Evolutionary conservation across 2,113 vertebrate species (phyloP), one percentile per base, ranked within the genome.

Genomic region (Clupea harengus): DNA sequence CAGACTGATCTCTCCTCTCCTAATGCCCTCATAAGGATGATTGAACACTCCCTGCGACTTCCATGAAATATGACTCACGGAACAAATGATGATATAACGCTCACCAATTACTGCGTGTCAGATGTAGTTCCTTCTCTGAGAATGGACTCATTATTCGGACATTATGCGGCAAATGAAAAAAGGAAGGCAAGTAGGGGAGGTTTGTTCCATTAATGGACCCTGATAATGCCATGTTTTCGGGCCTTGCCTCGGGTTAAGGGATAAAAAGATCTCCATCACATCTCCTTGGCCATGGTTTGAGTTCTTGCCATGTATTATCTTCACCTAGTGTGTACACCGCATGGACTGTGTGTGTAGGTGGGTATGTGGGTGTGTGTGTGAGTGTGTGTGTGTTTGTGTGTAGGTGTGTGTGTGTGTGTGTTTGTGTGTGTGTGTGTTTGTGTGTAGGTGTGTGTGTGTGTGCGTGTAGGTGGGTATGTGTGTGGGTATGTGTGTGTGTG

Each of bases 21-120:
- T 64, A 64, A 64, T 64, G 57, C 57, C 7, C 57, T 64, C 57
- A 64, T 64, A 64, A 64, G 57, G 57, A 64, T 64, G 57, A 25
- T n/a, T 22, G 57, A 25, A 64, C 20, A 22, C 57, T 64, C 57
- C 57, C 57, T 8, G 57, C 6, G 57, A 64, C 20, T 22, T 64
- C 20, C 6, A n/a, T 64, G 57, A 64, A 64, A 64, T 64, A 64
- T 10, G 57, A 25, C 22, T 22, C 57, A 20, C 57, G 20, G 57
- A 64, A 64, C 57, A 64, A 72, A 72, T 72, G 64, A 72, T 72
- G 64, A 72, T 72, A 72, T 72, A 28, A 72, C 25, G n/a, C 25
- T 13, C n/a, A 28, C 64, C 32, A 72, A 72, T 72, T 13, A 72
- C 64, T 13, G 64, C 64, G 32, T 13, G 25, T 28, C 64, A 72